Evolutionary conservation across 2,797 vertebrate species (phyloP).

Genomic region (Notolepis coatsorum): DNA sequence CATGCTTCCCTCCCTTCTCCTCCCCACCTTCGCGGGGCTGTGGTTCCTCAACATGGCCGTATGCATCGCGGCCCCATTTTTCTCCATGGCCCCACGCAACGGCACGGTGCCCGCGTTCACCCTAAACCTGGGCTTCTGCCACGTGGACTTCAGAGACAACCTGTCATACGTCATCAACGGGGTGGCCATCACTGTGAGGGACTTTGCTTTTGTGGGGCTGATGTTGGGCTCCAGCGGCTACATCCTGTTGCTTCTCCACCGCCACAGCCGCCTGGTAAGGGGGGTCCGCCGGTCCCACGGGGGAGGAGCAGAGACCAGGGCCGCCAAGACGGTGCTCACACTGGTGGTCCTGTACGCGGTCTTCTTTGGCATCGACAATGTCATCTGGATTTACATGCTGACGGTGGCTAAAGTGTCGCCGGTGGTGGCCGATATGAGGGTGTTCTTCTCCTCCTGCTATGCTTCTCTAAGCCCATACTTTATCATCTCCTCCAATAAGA

Average conservation of each 20-base stretch:
- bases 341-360: slow-evolving; percentile 82
- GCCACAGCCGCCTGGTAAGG: slow-evolving; percentile 72
- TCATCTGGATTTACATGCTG: slow-evolving; percentile 88
- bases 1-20: slow-evolving; percentile 70
- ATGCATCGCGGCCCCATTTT: slow-evolving; percentile 79
- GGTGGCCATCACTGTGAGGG: slow-evolving; percentile 73
- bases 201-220: slow-evolving; percentile 81
- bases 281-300: slow-evolving; percentile 67
- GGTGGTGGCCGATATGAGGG: slow-evolving; percentile 82
- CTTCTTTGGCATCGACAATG: slow-evolving; percentile 86
- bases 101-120: slow-evolving; percentile 80
- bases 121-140: slow-evolving; percentile 84
- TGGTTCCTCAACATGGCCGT: slow-evolving; percentile 85
- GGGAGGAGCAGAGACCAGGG: slow-evolving; percentile 72
- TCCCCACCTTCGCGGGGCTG: slow-evolving; percentile 73
- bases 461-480: slow-evolving; percentile 82
- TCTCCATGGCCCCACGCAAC: slow-evolving; percentile 81
- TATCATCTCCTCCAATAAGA: slow-evolving; percentile 85
- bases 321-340: slow-evolving; percentile 80
- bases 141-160: slow-evolving; percentile 79
- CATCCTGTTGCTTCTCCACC: slow-evolving; percentile 82
- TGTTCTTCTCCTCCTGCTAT: slow-evolving; percentile 86
- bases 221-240: slow-evolving; percentile 83
- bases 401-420: slow-evolving; percentile 80
- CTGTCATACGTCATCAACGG: slow-evolving; percentile 83